Evolutionary conservation across 2,888 invertebrate genomes (phyloP).

Genomic region (Hydrotaea diabolus): DNA sequence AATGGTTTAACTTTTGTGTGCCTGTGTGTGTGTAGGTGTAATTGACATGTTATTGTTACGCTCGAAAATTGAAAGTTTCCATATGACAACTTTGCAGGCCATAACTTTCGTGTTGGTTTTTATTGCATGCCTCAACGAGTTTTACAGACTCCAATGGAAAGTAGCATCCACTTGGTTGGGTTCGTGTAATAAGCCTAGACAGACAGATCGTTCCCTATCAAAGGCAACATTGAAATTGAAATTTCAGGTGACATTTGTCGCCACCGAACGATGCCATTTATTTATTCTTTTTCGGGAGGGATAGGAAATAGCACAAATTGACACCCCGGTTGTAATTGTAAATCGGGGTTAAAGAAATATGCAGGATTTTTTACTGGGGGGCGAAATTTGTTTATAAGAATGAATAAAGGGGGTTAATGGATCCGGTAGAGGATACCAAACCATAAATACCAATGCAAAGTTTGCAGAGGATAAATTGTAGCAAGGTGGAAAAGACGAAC

Average conservation of each 20-base stretch:
- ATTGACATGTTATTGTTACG: slow-evolving; percentile 35
- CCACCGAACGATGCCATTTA: neutral
- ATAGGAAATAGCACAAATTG: too few relatives aligned
- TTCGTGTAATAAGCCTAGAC: neutral
- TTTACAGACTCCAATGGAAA: neutral
- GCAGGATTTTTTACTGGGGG: too few relatives aligned
- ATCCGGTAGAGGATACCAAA: too few relatives aligned
- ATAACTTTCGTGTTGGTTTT: neutral
- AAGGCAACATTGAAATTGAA: neutral
- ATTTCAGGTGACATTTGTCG: neutral
- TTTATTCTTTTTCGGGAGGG: neutral
- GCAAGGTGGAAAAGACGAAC: too few relatives aligned
- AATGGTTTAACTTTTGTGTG: slow-evolving; percentile 13
- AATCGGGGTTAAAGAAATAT: too few relatives aligned
- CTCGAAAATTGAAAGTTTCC: slow-evolving; percentile 25
- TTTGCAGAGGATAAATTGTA: too few relatives aligned
- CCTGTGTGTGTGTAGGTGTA: slow-evolving; percentile 12
- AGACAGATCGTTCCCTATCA: neutral
- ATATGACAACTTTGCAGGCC: slow-evolving; percentile 2
- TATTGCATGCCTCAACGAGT: neutral
- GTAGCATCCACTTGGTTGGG: neutral
- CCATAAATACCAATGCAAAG: too few relatives aligned
- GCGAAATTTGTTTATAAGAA: too few relatives aligned
- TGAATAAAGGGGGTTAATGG: too few relatives aligned
- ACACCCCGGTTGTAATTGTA: too few relatives aligned